Evolutionary conservation across 1,140 invertebrate genomes (phyloP).

Genomic region (Heliothis virescens): DNA sequence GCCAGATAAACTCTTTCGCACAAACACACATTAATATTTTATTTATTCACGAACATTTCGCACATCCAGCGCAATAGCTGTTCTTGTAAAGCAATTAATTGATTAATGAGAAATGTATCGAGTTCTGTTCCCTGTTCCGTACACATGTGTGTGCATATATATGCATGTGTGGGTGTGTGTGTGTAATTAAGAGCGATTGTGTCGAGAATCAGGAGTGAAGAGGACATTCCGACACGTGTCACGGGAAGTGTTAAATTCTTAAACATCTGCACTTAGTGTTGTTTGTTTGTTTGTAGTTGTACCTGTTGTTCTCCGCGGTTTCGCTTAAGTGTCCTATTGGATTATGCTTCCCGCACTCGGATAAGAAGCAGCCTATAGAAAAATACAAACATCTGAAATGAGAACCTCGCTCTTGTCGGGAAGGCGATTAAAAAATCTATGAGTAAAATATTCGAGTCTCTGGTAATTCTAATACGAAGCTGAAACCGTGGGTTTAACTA

Average conservation of each 20-base stretch:
- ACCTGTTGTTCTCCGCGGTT: too few relatives aligned
- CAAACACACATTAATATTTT: not conserved
- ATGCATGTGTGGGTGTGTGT: not conserved
- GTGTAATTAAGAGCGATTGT: constrained; percentile 1
- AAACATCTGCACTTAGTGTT: not conserved
- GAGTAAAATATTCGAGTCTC: too few relatives aligned
- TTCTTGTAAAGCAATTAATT: constrained; percentile 21
- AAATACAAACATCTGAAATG: too few relatives aligned
- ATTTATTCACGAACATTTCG: not conserved
- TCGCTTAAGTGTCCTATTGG: too few relatives aligned
- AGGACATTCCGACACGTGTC: not conserved
- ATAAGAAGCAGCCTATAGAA: too few relatives aligned
- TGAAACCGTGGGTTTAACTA: too few relatives aligned
- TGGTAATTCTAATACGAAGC: too few relatives aligned
- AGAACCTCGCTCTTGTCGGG: too few relatives aligned
- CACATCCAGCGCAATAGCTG: not conserved
- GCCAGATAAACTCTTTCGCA: not conserved
- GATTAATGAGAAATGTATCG: constrained; percentile 36
- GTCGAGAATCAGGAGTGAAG: not conserved
- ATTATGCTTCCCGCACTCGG: too few relatives aligned
- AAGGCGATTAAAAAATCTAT: too few relatives aligned
- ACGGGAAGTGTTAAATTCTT: not conserved
- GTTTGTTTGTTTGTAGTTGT: not conserved
- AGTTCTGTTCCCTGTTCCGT: not conserved
- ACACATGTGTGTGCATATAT: too few relatives aligned